Evolutionary conservation across 2,113 vertebrate species (phyloP), one percentile per base, ranked within the genome.

Genomic region (Butorides virescens): DNA sequence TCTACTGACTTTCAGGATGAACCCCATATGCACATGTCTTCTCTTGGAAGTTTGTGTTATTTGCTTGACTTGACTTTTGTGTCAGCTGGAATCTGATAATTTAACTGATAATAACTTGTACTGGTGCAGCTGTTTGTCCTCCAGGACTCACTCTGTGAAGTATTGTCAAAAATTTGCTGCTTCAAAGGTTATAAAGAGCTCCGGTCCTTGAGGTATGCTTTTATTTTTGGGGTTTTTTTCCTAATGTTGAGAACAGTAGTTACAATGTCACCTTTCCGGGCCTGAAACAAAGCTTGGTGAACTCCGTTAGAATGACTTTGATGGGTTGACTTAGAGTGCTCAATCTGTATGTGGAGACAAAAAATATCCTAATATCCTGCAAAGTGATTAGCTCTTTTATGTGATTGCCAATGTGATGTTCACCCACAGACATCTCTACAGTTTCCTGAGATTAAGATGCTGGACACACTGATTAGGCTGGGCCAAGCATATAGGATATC

Each of bases 31-130:
- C 53, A 62, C 19, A 58, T 15, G 59, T 6, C 17, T 90, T 5
- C 19, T 83, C 27, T 55, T 86, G 71, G 78, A 95, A 88, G 16
- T 73, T 77, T 81, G 30, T 5, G 5, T 94, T 86, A 73, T 79
- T 80, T 94, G 74, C 76, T 95, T 96, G 37, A 58, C 53, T 85
- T 86, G 78, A 77, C 58, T 90, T 91, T 66, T 90, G 18, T 92
- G 71, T 71, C 49, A 90, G 59, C 23, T 88, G 59, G 73, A 92
- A 88, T 88, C 63, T 77, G 68, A 67, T 74, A 79, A 70, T 83
- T 95, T 90, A 88, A 70, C 66, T 70, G 71, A 66, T 83, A 88
- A 82, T 70, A 79, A 86, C 34, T 44, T 92, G 34, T 83, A 71
- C 13, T 55, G 59, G 11, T 55, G 50, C 55, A 80, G n/a, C 26